A percentile compares a stretch with the other conserved stretches of the same genome.
These are phyloP conservation scores for Saccostrea glomerata DNA, from an alignment of 1,140 invertebrate species.

Conservation along the genomic window DNA sequence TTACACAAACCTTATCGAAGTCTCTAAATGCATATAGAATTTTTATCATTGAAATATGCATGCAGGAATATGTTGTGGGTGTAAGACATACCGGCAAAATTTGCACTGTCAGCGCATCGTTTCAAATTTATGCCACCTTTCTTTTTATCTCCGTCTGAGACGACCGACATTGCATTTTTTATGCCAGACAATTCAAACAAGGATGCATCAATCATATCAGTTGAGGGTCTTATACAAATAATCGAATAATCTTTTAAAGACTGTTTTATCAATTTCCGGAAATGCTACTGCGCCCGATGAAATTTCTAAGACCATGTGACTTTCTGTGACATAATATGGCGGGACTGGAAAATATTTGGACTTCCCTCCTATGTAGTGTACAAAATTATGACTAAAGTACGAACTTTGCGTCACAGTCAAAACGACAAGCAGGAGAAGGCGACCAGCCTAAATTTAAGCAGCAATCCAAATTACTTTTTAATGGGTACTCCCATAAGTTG, in stretches of 20 bases:
- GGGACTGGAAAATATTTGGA: slow-evolving; percentile 9
- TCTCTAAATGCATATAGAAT: too few species aligned
- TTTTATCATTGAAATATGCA: too few species aligned
- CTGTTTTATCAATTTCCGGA: background rate
- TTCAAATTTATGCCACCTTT: background rate
- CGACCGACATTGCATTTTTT: background rate
- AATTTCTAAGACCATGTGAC: background rate
- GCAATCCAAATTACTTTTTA: slow-evolving; percentile 24
- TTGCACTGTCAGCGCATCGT: background rate
- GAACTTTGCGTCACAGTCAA: slow-evolving; percentile 7
- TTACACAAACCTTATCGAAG: too few species aligned
- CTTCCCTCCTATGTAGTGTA: background rate
- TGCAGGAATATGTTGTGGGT: too few species aligned
- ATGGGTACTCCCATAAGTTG: background rate
- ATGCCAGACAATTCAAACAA: slow-evolving; percentile 16
- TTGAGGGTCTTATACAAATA: background rate
- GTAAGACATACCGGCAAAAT: background rate
- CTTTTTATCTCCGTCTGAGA: background rate
- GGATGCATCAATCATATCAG: slow-evolving; percentile 16
- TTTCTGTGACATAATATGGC: slow-evolving; percentile 15
- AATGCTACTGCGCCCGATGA: background rate
- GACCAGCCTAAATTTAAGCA: slow-evolving; percentile 13
- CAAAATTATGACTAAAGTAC: background rate
- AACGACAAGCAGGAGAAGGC: background rate
- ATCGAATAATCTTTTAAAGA: background rate